A percentile compares a stretch with the other conserved stretches of the same genome.
Conservation (phyloP, 1,140 invertebrate species). For the Trichoplusia ni region DNA sequence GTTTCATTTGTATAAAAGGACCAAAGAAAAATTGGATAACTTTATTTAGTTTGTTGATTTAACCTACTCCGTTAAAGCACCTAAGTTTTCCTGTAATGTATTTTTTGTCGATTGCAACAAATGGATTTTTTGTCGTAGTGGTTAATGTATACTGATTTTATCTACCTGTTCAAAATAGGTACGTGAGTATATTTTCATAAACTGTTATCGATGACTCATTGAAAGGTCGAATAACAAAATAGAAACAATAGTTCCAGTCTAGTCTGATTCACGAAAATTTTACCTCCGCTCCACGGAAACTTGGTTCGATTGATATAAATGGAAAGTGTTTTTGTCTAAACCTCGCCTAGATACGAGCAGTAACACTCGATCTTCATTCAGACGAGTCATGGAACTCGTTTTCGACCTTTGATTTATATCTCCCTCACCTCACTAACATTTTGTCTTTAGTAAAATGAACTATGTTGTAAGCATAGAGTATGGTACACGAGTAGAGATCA, state of each 20-base stretch:
- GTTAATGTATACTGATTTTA: too few relatives aligned
- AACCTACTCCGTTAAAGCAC: not conserved
- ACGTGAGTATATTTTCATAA: too few relatives aligned
- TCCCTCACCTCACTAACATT: constrained; percentile 20
- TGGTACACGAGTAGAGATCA: too few relatives aligned
- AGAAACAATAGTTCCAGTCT: too few relatives aligned
- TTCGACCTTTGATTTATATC: constrained; percentile 53
- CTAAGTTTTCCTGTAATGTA: not conserved
- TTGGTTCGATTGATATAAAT: constrained; percentile 25
- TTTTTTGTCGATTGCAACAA: not conserved
- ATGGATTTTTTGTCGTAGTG: not conserved
- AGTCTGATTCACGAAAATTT: too few relatives aligned
- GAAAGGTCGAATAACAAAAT: too few relatives aligned
- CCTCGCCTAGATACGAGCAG: constrained; percentile 14
- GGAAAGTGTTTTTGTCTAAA: constrained; percentile 12
- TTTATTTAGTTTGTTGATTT: constrained; percentile 21
- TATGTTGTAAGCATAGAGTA: too few relatives aligned
- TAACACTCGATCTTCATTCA: constrained; percentile 32
- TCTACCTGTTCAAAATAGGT: too few relatives aligned
- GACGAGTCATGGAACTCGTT: constrained; percentile 38
- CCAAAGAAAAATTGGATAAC: constrained; percentile 37
- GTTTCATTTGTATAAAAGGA: constrained; percentile 49
- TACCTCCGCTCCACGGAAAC: not conserved
- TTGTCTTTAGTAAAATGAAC: constrained; percentile 21
- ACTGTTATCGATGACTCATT: too few relatives aligned